Evolutionary conservation across 2,888 invertebrate species (phyloP).

Genomic region (Archips xylosteana): DNA sequence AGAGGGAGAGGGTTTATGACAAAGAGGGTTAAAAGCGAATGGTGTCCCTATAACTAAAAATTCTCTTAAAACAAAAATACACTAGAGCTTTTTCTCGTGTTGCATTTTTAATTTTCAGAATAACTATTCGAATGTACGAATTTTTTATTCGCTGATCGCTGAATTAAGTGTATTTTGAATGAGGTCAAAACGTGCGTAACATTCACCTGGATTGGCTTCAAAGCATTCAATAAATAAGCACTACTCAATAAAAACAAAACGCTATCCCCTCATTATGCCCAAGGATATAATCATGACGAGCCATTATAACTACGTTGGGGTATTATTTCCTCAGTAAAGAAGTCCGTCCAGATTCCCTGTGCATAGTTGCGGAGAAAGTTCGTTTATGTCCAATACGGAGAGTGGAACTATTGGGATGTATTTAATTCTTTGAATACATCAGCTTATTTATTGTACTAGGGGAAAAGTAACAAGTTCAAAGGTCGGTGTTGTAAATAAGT

Average conservation of each 20-base stretch:
- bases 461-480: background rate
- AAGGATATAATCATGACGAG: conserved; percentile 39
- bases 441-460: background rate
- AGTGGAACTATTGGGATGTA: background rate
- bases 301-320: conserved; percentile 33
- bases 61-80: no score
- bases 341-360: conserved; percentile 39
- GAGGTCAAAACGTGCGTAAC: background rate
- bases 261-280: conserved; percentile 28
- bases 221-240: conserved; percentile 26
- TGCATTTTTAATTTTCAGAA: no score
- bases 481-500: background rate
- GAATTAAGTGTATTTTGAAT: background rate
- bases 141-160: background rate
- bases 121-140: no score
- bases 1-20: no score
- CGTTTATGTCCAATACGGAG: conserved; percentile 19
- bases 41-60: no score
- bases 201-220: background rate
- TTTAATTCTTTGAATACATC: background rate
- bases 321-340: conserved; percentile 36
- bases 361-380: conserved; percentile 41
- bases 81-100: no score
- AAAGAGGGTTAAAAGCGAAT: no score
- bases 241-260: conserved; percentile 25